Percentiles rank a stretch among this genome's conserved stretches.
Evolutionary conservation across 2,113 vertebrate genomes (phyloP).

Genomic region (Anhinga anhinga): DNA sequence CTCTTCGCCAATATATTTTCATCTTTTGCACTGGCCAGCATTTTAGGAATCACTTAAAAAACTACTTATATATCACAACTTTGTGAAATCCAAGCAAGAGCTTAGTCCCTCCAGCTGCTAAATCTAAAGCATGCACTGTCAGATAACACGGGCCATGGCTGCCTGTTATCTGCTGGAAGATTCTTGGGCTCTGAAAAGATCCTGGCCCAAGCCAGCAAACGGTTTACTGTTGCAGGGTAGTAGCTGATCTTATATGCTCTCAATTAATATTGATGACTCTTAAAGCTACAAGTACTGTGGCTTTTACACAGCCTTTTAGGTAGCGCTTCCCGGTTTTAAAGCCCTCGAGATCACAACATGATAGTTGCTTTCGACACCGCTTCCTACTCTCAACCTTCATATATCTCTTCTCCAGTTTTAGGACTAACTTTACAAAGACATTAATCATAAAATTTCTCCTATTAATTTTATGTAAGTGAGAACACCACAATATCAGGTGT

Average conservation of each 20-base stretch:
- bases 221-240: background rate
- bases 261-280: background rate
- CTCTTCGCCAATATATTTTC: background rate
- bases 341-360: background rate
- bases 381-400: background rate
- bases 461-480: background rate
- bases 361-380: background rate
- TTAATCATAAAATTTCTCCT: background rate
- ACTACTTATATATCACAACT: background rate
- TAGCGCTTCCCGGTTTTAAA: background rate
- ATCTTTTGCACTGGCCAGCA: background rate
- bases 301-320: background rate
- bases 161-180: background rate
- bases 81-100: background rate
- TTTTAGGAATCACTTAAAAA: background rate
- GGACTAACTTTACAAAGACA: background rate
- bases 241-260: background rate
- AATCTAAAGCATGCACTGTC: background rate
- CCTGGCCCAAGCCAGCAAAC: background rate
- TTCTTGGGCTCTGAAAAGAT: background rate
- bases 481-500: rapidly evolving
- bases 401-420: background rate
- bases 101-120: background rate
- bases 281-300: background rate
- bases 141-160: background rate